A percentile compares a stretch with the other conserved stretches of the same genome.
Evolutionary conservation across 1,140 invertebrate genomes (phyloP).

Genomic region (Spodoptera litura): DNA sequence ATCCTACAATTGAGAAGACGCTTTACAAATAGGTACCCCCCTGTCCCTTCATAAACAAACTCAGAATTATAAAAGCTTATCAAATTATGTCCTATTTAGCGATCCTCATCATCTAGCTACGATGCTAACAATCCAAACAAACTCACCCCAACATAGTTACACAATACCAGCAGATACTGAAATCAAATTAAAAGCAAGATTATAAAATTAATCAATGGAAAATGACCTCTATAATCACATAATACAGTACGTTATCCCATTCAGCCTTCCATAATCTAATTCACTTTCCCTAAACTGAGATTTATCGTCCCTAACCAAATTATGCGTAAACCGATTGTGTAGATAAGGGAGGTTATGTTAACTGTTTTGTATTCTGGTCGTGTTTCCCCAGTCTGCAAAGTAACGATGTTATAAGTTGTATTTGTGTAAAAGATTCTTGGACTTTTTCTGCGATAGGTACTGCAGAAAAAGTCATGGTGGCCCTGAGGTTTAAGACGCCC

Average conservation of each 20-base stretch:
- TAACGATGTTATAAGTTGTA: slow-evolving; percentile 17
- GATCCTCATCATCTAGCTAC: not conserved
- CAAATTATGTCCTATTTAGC: not conserved
- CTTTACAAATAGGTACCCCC: no score
- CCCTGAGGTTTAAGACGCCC: no score
- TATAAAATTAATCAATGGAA: slow-evolving; percentile 50
- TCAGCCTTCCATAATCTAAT: slow-evolving; percentile 68
- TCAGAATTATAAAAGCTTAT: not conserved
- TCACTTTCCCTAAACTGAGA: slow-evolving; percentile 74
- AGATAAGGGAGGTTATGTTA: slow-evolving; percentile 65
- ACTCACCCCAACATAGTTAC: slow-evolving; percentile 10
- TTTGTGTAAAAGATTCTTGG: slow-evolving; percentile 2
- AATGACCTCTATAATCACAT: slow-evolving; percentile 76
- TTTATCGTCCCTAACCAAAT: slow-evolving; percentile 83
- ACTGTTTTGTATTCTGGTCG: slow-evolving; percentile 70
- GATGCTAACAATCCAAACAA: not conserved
- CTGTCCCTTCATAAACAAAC: not conserved
- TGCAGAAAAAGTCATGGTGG: no score
- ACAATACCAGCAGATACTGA: slow-evolving; percentile 4
- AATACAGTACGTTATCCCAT: slow-evolving; percentile 66
- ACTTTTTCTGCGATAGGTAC: not conserved
- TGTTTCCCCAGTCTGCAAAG: slow-evolving; percentile 51
- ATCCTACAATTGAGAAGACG: no score
- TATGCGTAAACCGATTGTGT: slow-evolving; percentile 76
- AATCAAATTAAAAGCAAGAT: slow-evolving; percentile 46